Evolutionary conservation across 2,888 invertebrate genomes (phyloP), one percentile per base, ranked within the genome.

Genomic region (Orthosia gracilis): DNA sequence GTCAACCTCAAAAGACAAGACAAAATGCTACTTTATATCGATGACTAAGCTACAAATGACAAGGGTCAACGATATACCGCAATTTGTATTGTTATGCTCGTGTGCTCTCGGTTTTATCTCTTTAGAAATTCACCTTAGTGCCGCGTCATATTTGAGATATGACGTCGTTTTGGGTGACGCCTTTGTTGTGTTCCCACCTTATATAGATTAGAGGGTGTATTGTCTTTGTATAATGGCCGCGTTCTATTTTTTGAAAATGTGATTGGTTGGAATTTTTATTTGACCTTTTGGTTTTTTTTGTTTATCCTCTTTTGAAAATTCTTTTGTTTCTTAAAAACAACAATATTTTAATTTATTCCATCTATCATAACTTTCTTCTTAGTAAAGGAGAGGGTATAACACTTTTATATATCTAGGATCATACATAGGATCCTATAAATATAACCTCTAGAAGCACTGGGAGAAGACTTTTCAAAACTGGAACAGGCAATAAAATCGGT

Each of bases 41-140:
- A 85, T 86, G 85, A 86, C 85, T 79, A 80, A 83, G 85, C 87
- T 55, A 68, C 69, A 85, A 87, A 86, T 87, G 87, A 87, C 73
- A 79, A 81, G 85, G 86, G 86, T 87, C 82, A 82, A 73, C 78
- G 64, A 68, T 79, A 70, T 49, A 73, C 73, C 73, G 63, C 78
- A 87, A 87, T 87, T 86, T 84, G 83, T 86, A 82, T 84, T 81
- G 78, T 87, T 63, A 75, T 17, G 66, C 62, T 69, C 67, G 76
- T 85, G 74, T 83, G 64, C 76, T 62, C 66, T 45, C 65, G 57
- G 76, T 81, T 78, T 82, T 87, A 88, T 87, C 76, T 85, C 86
- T 88, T 83, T 88, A 85, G 85, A 87, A 87, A 82, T 85, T 84
- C 83, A 83, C 82, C 88, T 87, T 83, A 77, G 78, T 76, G 79